A percentile compares a stretch with the other conserved stretches of the same genome.
These are phyloP conservation scores for Ophion ventricosus DNA, from an alignment of 2,888 invertebrate species.

Conservation along the genomic window DNA sequence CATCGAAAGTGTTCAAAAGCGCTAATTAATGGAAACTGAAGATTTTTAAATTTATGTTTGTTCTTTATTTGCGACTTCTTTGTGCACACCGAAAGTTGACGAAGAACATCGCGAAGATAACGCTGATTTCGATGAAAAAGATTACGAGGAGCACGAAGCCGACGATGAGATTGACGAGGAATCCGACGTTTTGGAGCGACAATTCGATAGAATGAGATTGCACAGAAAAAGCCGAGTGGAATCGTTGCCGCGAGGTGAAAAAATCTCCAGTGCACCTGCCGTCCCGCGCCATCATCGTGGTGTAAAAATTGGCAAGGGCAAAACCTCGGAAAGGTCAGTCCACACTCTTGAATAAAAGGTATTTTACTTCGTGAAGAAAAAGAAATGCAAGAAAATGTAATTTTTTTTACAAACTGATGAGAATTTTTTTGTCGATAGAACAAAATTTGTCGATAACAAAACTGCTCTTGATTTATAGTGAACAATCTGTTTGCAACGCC, in stretches of 20 bases:
- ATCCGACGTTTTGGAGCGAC: constrained; percentile 66
- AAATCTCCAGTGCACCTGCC: constrained; percentile 15
- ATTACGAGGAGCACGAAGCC: constrained; percentile 74
- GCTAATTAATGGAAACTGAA: background rate
- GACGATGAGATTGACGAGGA: constrained; percentile 77
- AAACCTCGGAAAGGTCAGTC: constrained; percentile 41
- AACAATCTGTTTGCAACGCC: too few species aligned
- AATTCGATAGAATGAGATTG: constrained; percentile 30
- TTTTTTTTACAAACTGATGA: too few species aligned
- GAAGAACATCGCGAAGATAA: constrained; percentile 36
- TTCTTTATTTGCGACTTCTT: background rate
- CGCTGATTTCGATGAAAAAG: constrained; percentile 68
- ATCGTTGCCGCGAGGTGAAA: constrained; percentile 29
- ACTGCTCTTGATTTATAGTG: too few species aligned
- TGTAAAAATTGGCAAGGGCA: constrained; percentile 9
- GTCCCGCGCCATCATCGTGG: constrained; percentile 44
- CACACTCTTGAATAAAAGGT: background rate
- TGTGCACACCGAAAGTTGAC: constrained; percentile 1
- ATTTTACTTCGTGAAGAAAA: background rate
- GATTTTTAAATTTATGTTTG: background rate
- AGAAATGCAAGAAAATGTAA: background rate
- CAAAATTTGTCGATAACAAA: too few species aligned
- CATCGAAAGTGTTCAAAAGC: background rate
- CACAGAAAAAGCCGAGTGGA: constrained; percentile 51
- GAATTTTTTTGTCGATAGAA: too few species aligned